Evolutionary conservation across 2,888 invertebrate genomes (phyloP).

Genomic region (Chymomyza procnemis): DNA sequence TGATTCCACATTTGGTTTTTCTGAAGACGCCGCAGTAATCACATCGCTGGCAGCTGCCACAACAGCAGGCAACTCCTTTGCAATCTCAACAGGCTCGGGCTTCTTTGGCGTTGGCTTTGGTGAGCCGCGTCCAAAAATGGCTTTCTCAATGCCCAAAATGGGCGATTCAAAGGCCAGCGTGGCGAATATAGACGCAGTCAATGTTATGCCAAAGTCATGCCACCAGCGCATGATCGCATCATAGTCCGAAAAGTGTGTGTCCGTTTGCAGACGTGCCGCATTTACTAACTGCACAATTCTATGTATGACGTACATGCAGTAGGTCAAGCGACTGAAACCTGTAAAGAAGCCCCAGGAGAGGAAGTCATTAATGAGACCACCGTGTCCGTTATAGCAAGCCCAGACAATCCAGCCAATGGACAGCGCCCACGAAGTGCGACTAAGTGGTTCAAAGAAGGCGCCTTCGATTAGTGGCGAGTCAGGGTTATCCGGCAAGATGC

Average conservation of each 20-base stretch:
- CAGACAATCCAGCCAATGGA: conserved; percentile 77
- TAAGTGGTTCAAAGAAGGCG: conserved; percentile 76
- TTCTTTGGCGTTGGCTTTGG: conserved; percentile 49
- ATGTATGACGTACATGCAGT: conserved; percentile 77
- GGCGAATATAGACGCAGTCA: conserved; percentile 77
- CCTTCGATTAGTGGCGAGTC: conserved; percentile 69
- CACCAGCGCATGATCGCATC: conserved; percentile 78
- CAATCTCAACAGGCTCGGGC: conserved; percentile 3
- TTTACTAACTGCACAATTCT: conserved; percentile 74
- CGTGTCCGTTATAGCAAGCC: conserved; percentile 77
- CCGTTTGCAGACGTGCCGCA: conserved; percentile 70
- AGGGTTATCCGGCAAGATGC: conserved; percentile 65
- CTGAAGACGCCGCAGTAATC: not conserved
- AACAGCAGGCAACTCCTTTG: conserved; percentile 3
- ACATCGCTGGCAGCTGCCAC: conserved; percentile 38
- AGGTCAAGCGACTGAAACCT: conserved; percentile 74
- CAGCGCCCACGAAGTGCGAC: conserved; percentile 75
- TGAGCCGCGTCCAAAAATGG: conserved; percentile 63
- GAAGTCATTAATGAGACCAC: conserved; percentile 76
- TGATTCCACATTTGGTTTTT: not conserved
- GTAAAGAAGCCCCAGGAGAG: conserved; percentile 76
- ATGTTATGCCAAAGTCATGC: conserved; percentile 77
- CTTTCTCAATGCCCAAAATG: conserved; percentile 78
- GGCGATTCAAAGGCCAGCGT: conserved; percentile 80
- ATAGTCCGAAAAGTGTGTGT: conserved; percentile 75